Evolutionary conservation across 2,113 vertebrate species (phyloP), one percentile per base, ranked within the genome.

Genomic region (Pteruthius melanotis): DNA sequence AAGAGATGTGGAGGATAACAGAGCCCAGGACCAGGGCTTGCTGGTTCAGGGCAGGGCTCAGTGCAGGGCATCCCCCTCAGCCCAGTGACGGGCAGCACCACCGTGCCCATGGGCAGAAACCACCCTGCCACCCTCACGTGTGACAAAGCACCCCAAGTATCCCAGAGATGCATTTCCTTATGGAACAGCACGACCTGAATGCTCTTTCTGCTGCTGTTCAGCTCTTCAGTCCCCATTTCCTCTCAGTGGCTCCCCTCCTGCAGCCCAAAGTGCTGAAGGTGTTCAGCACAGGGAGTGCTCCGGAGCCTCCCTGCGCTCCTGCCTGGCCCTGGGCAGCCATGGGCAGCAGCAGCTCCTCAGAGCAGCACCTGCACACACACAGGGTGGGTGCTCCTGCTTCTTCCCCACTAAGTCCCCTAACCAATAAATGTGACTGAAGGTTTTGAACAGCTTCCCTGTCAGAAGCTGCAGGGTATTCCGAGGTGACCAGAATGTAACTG

Each of bases 371-470:
- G 20, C 9, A 76, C 75, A 24, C 24, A 2, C 35, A 11, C n/a
- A 10, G 6, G 20, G 14, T 28, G 11, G 2, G 44, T 0, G 1
- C 24, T 54, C 17, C 19, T n/a, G 0, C 6, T 40, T 27, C 61
- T 31, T 30, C n/a, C n/a, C n/a, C n/a, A n/a, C n/a, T n/a, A n/a
- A 69, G 6, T 24, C 10, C 13, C 40, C 37, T 3, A 6, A 68
- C 37, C 70, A 76, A 68, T 42, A 74, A 63, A 21, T 20, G 53
- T 1, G 6, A 75, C 69, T 19, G 52, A 52, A 77, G 60, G 61
- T 68, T 87, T 42, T 50, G 45, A 69, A 45, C 45, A 72, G 54
- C 42, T 83, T 53, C 75, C 54, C 42, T 50, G 44, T 10, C 42
- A 59, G 26, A 63, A 92, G 54, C 26, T 10, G 22, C 45, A 15